Percentiles rank a stretch among this genome's conserved stretches.
Conservation (phyloP, 2,113 vertebrate genomes). For the Prionailurus bengalensis region DNA sequence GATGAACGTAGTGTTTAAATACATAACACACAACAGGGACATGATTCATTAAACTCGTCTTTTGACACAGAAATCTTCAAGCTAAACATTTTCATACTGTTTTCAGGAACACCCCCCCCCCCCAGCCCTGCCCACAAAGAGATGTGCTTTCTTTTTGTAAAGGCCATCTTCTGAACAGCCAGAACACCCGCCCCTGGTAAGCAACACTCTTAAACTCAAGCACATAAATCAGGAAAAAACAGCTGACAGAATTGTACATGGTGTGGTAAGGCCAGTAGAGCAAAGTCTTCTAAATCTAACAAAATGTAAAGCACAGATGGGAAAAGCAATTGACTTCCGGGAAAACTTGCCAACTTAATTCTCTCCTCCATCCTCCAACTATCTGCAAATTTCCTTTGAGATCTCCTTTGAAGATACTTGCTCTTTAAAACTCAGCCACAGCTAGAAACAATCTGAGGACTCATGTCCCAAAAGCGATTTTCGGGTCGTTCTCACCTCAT, state of each 20-base stretch:
- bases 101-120: background rate
- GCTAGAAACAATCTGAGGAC: background rate
- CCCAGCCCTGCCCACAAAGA: background rate
- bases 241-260: background rate
- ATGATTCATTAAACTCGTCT: constrained; percentile 11
- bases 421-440: constrained; percentile 1
- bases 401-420: background rate
- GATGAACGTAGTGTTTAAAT: background rate
- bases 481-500: constrained; percentile 91
- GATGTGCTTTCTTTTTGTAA: background rate
- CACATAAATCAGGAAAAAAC: background rate
- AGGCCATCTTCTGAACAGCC: background rate
- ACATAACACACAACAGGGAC: constrained; percentile 6
- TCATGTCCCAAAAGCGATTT: background rate
- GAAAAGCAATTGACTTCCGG: background rate
- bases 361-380: background rate
- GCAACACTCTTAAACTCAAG: background rate
- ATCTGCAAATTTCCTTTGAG: background rate
- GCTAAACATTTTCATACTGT: background rate
- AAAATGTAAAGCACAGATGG: background rate
- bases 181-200: background rate
- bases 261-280: background rate
- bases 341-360: background rate
- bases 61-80: constrained; percentile 24
- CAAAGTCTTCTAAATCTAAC: constrained; percentile 1